phyloP scores from a whole-genome alignment of 2,113 vertebrate species.

The Pycnonotus jocosus region DNA sequence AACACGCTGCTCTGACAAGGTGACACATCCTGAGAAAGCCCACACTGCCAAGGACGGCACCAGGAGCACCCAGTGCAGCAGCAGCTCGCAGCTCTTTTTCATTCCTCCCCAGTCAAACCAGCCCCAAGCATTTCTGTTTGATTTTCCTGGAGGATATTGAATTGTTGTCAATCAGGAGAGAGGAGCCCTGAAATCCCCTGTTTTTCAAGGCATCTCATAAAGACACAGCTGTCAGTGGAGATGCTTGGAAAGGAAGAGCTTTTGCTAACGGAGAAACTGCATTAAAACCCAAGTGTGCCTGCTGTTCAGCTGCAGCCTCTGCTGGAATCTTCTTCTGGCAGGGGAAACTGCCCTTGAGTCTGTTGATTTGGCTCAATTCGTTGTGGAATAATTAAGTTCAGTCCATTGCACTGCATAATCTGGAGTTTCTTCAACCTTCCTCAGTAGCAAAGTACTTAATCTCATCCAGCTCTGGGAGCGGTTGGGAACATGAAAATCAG shows the following conservation, averaged over 20 bases:
- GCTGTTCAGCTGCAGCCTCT: background rate
- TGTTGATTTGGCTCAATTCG: background rate
- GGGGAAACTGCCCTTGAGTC: background rate
- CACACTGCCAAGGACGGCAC: constrained; percentile 38
- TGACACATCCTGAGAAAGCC: constrained; percentile 63
- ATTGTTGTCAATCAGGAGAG: constrained; percentile 33
- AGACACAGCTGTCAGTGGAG: constrained; percentile 15
- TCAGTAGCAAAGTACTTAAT: background rate
- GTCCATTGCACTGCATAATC: background rate
- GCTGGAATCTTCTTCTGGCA: constrained; percentile 15
- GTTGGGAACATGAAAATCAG: background rate
- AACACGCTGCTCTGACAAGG: constrained; percentile 62
- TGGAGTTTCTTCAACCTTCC: background rate
- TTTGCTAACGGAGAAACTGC: background rate
- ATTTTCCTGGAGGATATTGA: constrained; percentile 5
- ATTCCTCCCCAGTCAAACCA: constrained; percentile 11
- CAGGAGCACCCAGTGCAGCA: background rate
- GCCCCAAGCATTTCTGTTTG: constrained; percentile 18
- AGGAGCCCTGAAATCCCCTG: background rate
- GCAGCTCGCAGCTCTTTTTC: constrained; percentile 26
- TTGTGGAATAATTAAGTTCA: constrained; percentile 10
- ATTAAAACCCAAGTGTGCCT: background rate
- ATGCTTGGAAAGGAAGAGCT: background rate
- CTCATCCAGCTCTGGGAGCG: background rate
- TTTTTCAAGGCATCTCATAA: constrained; percentile 12